These are phyloP conservation scores for Galerucella pusilla DNA, from an alignment of 2,888 invertebrate genomes.

Conservation along the genomic window DNA sequence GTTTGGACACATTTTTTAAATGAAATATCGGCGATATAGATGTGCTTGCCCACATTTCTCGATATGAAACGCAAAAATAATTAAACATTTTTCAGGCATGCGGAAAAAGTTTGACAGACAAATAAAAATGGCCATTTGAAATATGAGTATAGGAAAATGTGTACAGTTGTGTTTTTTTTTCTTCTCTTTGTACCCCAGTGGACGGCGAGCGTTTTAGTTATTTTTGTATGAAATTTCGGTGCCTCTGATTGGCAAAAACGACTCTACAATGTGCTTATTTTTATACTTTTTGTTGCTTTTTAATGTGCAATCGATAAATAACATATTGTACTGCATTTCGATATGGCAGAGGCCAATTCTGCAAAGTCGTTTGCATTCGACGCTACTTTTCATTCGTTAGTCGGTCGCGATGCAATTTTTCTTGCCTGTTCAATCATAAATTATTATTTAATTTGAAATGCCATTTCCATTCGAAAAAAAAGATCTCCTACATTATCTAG, in stretches of 20 bases:
- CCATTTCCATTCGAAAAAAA: conserved; percentile 36
- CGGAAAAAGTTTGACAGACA: conserved; percentile 67
- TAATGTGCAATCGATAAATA: conserved; percentile 63
- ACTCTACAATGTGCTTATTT: conserved; percentile 63
- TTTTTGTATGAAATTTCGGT: conserved; percentile 59
- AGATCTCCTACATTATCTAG: conserved; percentile 20
- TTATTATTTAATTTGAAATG: conserved; percentile 36
- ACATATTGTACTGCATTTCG: conserved; percentile 56
- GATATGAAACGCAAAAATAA: conserved; percentile 67
- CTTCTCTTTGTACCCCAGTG: conserved; percentile 53
- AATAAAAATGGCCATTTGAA: conserved; percentile 67
- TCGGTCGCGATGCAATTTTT: conserved; percentile 28
- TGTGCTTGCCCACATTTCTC: conserved; percentile 64
- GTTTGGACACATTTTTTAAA: conserved; percentile 66
- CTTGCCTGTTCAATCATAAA: conserved; percentile 33
- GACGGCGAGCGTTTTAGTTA: conserved; percentile 43
- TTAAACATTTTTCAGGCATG: conserved; percentile 68
- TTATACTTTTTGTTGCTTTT: conserved; percentile 58
- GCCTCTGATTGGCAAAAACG: conserved; percentile 61
- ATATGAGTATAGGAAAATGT: conserved; percentile 63
- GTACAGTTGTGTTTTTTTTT: conserved; percentile 51
- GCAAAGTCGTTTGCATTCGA: conserved; percentile 48
- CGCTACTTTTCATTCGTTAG: conserved; percentile 4
- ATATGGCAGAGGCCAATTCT: conserved; percentile 49
- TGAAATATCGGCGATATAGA: conserved; percentile 66